Percentiles rank a stretch among this genome's conserved stretches.
These are phyloP conservation scores for Discoglossus pictus DNA, from an alignment of 2,797 vertebrate genomes.

Conservation along the genomic window DNA sequence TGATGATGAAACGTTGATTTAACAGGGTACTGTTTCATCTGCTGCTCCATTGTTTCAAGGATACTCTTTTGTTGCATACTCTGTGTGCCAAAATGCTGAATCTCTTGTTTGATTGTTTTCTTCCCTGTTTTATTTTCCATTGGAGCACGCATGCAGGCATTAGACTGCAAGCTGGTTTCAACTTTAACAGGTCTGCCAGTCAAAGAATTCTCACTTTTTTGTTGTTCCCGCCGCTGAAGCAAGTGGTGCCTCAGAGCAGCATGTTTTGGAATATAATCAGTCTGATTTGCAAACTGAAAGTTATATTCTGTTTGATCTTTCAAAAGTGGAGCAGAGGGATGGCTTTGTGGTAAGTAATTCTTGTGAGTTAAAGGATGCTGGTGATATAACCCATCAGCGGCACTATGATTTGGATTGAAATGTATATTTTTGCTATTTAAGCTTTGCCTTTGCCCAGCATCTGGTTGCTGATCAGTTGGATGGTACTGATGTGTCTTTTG, in stretches of 20 bases:
- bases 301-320: conserved; percentile 61
- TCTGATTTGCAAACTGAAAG: conserved; percentile 65
- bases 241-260: conserved; percentile 88
- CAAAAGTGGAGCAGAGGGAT: conserved; percentile 50
- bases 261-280: conserved; percentile 79
- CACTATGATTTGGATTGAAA: conserved; percentile 59
- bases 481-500: conserved; percentile 60
- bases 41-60: conserved; percentile 93
- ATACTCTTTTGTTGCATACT: conserved; percentile 78
- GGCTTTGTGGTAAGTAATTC: conserved; percentile 64
- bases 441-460: conserved; percentile 71
- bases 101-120: conserved; percentile 73
- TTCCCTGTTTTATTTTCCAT: conserved; percentile 70
- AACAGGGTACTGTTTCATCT: conserved; percentile 87
- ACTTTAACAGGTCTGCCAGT: conserved; percentile 74
- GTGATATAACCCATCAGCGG: conserved; percentile 62
- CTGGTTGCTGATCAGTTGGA: conserved; percentile 67
- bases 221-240: conserved; percentile 85
- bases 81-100: conserved; percentile 63
- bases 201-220: conserved; percentile 65
- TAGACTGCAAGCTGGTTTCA: conserved; percentile 76
- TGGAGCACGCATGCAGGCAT: conserved; percentile 65
- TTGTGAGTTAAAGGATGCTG: conserved; percentile 62
- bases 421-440: conserved; percentile 62
- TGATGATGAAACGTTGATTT: conserved; percentile 90